Conservation (phyloP, 2,113 vertebrate species). For the Rhinolophus ferrumequinum region DNA sequence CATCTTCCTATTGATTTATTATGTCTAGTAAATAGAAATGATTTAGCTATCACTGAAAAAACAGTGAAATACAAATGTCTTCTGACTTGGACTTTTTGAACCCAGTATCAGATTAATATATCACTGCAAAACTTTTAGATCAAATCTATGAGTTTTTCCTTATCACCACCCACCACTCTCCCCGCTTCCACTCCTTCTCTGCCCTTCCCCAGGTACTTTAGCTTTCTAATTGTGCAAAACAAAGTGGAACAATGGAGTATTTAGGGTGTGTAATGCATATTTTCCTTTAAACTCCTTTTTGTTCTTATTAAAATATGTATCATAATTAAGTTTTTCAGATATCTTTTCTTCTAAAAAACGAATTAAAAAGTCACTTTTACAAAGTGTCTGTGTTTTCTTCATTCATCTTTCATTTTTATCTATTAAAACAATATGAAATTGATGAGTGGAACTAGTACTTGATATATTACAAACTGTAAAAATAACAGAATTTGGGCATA, state of each 20-base stretch:
- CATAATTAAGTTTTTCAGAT: conserved; percentile 52
- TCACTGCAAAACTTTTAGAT: conserved; percentile 77
- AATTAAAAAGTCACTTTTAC: conserved; percentile 62
- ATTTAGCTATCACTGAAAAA: conserved; percentile 84
- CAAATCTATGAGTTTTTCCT: conserved; percentile 78
- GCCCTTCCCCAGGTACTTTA: neutral
- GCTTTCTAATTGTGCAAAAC: neutral
- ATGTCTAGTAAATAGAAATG: conserved; percentile 83
- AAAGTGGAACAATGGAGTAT: neutral
- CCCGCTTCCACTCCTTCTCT: neutral
- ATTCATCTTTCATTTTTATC: conserved; percentile 63
- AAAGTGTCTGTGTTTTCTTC: conserved; percentile 49
- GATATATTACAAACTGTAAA: conserved; percentile 73
- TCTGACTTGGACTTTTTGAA: conserved; percentile 81
- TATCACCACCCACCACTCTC: neutral
- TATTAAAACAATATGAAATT: conserved; percentile 65
- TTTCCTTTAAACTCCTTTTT: conserved; percentile 43
- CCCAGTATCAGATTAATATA: conserved; percentile 81
- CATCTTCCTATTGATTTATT: conserved; percentile 84
- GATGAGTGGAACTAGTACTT: conserved; percentile 60
- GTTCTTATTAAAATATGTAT: conserved; percentile 42
- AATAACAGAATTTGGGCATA: conserved; percentile 78
- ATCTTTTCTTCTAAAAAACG: conserved; percentile 4
- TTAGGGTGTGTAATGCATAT: neutral
- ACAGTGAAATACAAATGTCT: conserved; percentile 78